Base-by-base conservation (phyloP, 2,113 vertebrate genomes). In the Solea senegalensis region DNA sequence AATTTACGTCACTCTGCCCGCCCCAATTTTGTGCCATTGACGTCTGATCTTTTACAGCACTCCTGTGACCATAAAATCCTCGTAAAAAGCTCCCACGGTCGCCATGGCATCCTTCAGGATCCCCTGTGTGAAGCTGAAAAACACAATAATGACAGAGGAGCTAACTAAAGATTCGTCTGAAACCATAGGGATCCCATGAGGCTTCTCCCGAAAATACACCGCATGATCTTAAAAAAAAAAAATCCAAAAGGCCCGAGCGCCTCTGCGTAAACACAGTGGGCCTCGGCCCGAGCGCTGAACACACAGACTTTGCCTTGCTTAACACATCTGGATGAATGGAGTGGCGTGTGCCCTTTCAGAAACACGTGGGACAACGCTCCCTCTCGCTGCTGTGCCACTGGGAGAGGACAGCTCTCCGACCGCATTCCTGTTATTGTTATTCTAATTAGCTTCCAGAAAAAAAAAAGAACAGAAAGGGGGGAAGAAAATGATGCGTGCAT, bases 341-440 rank as follows among this genome's bases (percentile, higher is more conserved):
- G 88, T 65, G 82, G 66, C 90, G 90, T 89, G 92, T 91, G 91
- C 90, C 89, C 88, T 89, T 92, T 92, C 90, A 90, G 68, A 75
- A 87, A 88, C 91, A 93, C 81, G 86, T 92, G 91, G 87, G 81
- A 77, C 84, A 78, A 66, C 80, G 70, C 81, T 88, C 64, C 81
- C 84, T 86, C 86, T 86, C 61, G 56, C 82, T 74, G 76, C 82
- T 76, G 40, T 87, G 83, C 90, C 81, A 84, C 83, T 79, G 88
- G 83, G 79, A 89, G 76, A 85, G 80, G 81, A 86, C 69, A 21
- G 69, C 87, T 86, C 86, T 90, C 82, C 67, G 74, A 83, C 84
- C 70, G 41, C 90, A 92, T 94, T 94, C 92, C 87, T 90, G 76
- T 79, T 89, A 92, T 93, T 93, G 92, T 93, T 90, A 93, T 94